phyloP scores from a whole-genome alignment of 2,113 vertebrate genomes.

The Dipodomys ordii region DNA sequence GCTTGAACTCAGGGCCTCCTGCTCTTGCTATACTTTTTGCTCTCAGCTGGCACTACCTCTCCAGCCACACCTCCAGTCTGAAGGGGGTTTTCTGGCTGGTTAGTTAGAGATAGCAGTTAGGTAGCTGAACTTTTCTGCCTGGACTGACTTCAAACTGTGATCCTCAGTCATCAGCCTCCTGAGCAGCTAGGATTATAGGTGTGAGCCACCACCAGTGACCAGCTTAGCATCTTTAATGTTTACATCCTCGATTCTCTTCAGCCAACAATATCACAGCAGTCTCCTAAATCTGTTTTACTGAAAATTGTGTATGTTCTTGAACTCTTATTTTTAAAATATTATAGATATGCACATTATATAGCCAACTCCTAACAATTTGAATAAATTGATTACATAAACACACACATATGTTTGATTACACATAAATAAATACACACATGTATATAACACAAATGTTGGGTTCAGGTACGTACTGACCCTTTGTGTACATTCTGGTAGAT shows the following conservation, averaged over 20 bases:
- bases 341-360: neutral
- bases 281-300: slow-evolving; percentile 23
- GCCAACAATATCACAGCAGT: neutral
- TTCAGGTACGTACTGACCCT: neutral
- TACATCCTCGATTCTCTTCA: neutral
- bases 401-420: neutral
- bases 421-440: neutral
- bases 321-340: slow-evolving; percentile 29
- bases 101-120: too few species aligned
- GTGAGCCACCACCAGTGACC: too few species aligned
- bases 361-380: slow-evolving; percentile 11
- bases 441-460: neutral
- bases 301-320: slow-evolving; percentile 19
- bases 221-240: neutral
- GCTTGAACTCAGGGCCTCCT: too few species aligned
- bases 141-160: too few species aligned
- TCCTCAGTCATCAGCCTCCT: too few species aligned
- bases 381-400: neutral
- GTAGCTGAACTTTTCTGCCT: too few species aligned
- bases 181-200: too few species aligned
- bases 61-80: too few species aligned
- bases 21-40: too few species aligned
- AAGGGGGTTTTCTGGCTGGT: too few species aligned
- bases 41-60: too few species aligned
- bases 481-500: neutral